Conservation (phyloP, 2,888 invertebrate species). For the Dascillus cervinus region DNA sequence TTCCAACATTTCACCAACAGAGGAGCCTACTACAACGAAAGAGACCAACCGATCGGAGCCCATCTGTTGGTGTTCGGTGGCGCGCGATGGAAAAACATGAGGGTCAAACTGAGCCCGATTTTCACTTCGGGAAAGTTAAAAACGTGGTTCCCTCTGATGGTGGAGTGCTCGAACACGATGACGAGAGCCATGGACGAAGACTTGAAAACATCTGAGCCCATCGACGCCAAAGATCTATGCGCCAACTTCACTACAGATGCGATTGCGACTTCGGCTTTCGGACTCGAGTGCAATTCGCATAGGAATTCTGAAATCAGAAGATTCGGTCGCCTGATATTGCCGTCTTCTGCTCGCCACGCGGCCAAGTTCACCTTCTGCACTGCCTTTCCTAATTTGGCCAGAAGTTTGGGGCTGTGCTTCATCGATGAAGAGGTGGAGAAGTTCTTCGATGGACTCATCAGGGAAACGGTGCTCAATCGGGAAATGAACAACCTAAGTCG, state of each 20-base stretch:
- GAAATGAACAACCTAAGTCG: conserved; percentile 20
- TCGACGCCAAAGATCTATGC: conserved; percentile 21
- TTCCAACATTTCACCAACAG: conserved; percentile 42
- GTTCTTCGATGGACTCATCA: conserved; percentile 24
- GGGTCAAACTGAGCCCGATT: conserved; percentile 44
- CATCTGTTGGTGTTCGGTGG: conserved; percentile 37
- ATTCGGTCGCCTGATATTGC: conserved; percentile 26
- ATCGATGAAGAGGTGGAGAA: conserved; percentile 17
- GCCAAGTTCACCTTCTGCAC: conserved; percentile 11
- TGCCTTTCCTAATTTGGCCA: conserved; percentile 10
- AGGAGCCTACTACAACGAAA: conserved; percentile 36
- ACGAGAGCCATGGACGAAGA: conserved; percentile 17
- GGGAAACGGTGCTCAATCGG: conserved; percentile 22
- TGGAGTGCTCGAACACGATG: conserved; percentile 31
- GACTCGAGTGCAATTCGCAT: conserved; percentile 30
- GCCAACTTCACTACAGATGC: conserved; percentile 37
- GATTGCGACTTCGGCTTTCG: conserved; percentile 37
- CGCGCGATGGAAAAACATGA: conserved; percentile 43
- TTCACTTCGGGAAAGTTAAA: conserved; percentile 46
- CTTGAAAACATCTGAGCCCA: conserved; percentile 1
- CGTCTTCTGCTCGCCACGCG: conserved; percentile 18
- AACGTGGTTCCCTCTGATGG: conserved; percentile 41
- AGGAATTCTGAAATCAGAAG: conserved; percentile 27
- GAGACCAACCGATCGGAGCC: conserved; percentile 36
- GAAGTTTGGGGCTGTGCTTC: conserved; percentile 13